These are phyloP conservation scores for Gyrodactylus salaris DNA, from an alignment of 1,140 invertebrate species.

Conservation along the genomic window DNA sequence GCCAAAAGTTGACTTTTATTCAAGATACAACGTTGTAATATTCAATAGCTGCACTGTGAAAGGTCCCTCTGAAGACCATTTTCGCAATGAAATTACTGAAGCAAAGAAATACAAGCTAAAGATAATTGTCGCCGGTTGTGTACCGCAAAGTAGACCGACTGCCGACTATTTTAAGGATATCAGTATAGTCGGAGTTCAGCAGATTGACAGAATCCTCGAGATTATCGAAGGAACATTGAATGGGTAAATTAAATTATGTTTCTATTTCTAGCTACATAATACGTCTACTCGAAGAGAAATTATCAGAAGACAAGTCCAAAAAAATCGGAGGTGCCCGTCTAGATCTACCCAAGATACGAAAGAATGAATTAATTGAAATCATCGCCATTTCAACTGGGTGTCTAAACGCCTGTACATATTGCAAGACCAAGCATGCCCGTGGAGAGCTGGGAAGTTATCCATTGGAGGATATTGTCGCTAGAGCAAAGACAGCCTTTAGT, in stretches of 20 bases:
- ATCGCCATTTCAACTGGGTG: constrained; percentile 84
- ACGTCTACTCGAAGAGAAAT: constrained; percentile 20
- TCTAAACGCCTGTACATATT: constrained; percentile 87
- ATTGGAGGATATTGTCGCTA: constrained; percentile 26
- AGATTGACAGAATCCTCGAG: constrained; percentile 84
- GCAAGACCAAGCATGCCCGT: constrained; percentile 82
- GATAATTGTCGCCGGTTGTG: constrained; percentile 73
- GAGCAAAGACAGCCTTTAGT: constrained; percentile 22
- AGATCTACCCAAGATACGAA: constrained; percentile 55
- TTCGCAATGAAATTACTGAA: constrained; percentile 54
- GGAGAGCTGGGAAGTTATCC: constrained; percentile 73
- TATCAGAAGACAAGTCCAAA: constrained; percentile 42
- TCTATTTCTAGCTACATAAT: neutral
- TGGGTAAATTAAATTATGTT: constrained; percentile 24
- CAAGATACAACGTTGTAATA: constrained; percentile 55
- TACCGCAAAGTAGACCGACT: constrained; percentile 35
- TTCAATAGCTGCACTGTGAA: constrained; percentile 91
- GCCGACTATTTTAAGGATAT: constrained; percentile 31
- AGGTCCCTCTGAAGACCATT: constrained; percentile 74
- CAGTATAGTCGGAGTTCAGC: constrained; percentile 73
- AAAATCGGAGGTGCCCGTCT: constrained; percentile 53
- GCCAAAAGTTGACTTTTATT: constrained; percentile 29
- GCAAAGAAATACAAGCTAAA: constrained; percentile 40
- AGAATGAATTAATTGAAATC: constrained; percentile 81
- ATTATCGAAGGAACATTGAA: constrained; percentile 89